A percentile compares a stretch with the other conserved stretches of the same genome.
Evolutionary conservation across 2,888 invertebrate genomes (phyloP).

Genomic region (Trichacis sp.): DNA sequence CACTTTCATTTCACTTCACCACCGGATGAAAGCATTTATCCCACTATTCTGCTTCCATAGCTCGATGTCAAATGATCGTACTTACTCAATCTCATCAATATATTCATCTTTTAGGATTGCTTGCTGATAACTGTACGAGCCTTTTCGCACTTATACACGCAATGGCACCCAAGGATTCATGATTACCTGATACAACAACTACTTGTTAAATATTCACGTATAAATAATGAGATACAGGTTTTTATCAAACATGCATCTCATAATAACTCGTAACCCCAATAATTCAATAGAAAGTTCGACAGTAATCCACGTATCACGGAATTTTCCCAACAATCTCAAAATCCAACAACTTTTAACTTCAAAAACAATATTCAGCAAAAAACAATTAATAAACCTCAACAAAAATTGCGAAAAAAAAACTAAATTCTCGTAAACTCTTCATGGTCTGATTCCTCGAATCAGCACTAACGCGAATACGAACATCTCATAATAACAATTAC

Average conservation of each 20-base stretch:
- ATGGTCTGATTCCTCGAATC: no score
- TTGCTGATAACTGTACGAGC: not conserved
- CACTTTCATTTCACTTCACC: not conserved
- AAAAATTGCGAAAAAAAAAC: no score
- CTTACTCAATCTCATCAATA: not conserved
- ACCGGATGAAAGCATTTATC: not conserved
- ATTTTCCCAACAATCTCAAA: no score
- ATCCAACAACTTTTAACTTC: no score
- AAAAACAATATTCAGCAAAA: no score
- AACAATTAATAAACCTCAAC: no score
- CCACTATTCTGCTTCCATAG: not conserved
- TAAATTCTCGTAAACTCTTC: no score
- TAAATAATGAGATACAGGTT: conserved; percentile 16
- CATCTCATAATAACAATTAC: not conserved
- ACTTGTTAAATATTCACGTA: conserved; percentile 13
- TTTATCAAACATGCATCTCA: not conserved
- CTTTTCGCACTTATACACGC: not conserved
- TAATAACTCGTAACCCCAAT: no score
- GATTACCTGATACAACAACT: conserved; percentile 20
- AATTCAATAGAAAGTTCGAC: not conserved
- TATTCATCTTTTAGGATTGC: conserved; percentile 1
- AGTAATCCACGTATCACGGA: no score
- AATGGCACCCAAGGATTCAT: conserved; percentile 17
- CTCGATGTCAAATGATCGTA: not conserved
- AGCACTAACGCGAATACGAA: not conserved